These are phyloP conservation scores for Lasius fuliginosus DNA, from an alignment of 2,888 invertebrate genomes.

Conservation along the genomic window DNA sequence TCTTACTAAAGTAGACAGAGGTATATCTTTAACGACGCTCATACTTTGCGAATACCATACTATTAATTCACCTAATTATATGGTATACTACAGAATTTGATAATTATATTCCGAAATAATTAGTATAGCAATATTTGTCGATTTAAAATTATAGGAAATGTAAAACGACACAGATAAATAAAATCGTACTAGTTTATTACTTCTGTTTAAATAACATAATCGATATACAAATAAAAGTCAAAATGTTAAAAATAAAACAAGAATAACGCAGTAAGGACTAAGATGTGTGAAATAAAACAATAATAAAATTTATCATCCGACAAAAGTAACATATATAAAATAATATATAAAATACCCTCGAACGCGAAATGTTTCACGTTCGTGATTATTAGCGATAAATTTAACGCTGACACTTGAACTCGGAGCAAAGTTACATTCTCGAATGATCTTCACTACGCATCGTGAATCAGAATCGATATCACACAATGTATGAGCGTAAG, in stretches of 20 bases:
- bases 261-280: constrained; percentile 33
- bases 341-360: neutral
- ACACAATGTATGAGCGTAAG: constrained; percentile 43
- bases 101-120: neutral
- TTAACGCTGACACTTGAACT: neutral
- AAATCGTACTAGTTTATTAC: constrained; percentile 26
- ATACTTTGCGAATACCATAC: constrained; percentile 24
- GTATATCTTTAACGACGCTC: constrained; percentile 40
- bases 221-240: constrained; percentile 10
- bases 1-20: constrained; percentile 21
- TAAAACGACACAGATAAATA: constrained; percentile 30
- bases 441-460: constrained; percentile 5
- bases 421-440: constrained; percentile 17
- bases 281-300: constrained; percentile 33
- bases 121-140: neutral
- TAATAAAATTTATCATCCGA: constrained; percentile 47
- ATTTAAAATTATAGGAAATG: constrained; percentile 17
- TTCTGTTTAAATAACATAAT: constrained; percentile 30
- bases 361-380: constrained; percentile 1
- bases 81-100: neutral
- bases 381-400: neutral
- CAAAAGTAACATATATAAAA: constrained; percentile 39
- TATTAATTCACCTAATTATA: neutral
- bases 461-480: constrained; percentile 29
- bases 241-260: constrained; percentile 33